Evolutionary conservation across 2,888 invertebrate species (phyloP), one percentile per base, ranked within the genome.

Genomic region (Bedellia somnulentella): DNA sequence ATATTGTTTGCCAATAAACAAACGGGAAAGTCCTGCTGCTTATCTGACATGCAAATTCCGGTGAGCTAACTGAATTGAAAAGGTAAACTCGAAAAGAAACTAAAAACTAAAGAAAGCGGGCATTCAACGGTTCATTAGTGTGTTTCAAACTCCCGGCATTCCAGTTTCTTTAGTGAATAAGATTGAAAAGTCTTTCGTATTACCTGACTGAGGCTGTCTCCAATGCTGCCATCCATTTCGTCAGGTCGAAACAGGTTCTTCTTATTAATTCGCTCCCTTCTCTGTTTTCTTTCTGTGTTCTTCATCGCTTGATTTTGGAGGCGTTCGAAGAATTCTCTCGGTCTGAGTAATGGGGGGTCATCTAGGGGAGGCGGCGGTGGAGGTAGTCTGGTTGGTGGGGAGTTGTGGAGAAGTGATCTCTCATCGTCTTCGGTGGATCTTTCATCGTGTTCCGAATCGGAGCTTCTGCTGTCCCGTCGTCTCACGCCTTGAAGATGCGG

Each of bases 401-500:
- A 57, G 52, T 71, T 46, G 47, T 76, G 53, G 29, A 75, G 55
- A 35, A 67, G 57, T 17, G 63, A 59, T 30, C 68, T 52, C 47
- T 75, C 73, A 44, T 75, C 70, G 44, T 73, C 75, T 39, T 73
- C 76, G 10, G 76, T 75, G 14, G 71, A 68, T 11, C 76, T 57
- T 46, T 75, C 77, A 57, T 71, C 75, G 46, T 66, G 71, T 35
- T 76, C 76, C 4, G 75, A 76, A 44, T 77, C 76, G 4, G 66
- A 73, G 54, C 71, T 63, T 39, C 67, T 45, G 51, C 78, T 61
- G 57, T 78, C 51, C 37, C 77, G 52, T 41, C 79, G 57, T 35
- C 73, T 63, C 50, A 83, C 64, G 27, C 81, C 81, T 50, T 85
- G 85, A 40, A 86, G 73, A 54, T 86, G 86, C 21, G 86, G 85